Percentiles rank a stretch among this genome's conserved stretches.
phyloP scores from a whole-genome alignment of 2,113 vertebrate species.

The Dendrocopos noguchii region DNA sequence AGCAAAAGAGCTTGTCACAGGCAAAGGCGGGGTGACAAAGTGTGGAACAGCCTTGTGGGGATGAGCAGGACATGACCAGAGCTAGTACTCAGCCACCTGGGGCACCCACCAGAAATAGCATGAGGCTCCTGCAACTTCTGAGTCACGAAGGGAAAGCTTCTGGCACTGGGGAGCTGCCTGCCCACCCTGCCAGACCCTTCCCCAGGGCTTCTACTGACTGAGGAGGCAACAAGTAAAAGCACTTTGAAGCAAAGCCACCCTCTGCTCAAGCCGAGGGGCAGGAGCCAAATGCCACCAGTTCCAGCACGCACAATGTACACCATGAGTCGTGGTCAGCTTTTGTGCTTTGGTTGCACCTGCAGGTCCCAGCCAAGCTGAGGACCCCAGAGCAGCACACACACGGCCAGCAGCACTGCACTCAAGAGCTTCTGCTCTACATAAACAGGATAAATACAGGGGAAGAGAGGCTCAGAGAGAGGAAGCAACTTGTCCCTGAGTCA shows the following conservation, averaged over 20 bases:
- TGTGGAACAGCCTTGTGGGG: neutral
- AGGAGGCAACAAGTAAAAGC: neutral
- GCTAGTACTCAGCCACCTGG: neutral
- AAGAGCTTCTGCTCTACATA: neutral
- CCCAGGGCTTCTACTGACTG: neutral
- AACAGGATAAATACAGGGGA: neutral
- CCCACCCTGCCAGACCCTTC: neutral
- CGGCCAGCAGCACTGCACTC: neutral
- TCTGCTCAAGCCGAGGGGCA: neutral
- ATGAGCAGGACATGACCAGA: neutral
- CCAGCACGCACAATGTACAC: accelerated
- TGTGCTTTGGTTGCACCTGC: accelerated
- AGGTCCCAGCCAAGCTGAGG: neutral
- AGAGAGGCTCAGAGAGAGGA: slow-evolving; percentile 5
- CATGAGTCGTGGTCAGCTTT: accelerated
- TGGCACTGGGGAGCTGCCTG: neutral
- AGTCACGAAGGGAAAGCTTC: accelerated
- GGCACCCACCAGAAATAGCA: neutral
- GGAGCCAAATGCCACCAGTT: neutral
- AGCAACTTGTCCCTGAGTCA: neutral
- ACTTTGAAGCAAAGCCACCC: accelerated
- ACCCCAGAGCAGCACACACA: accelerated
- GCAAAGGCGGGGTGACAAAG: neutral
- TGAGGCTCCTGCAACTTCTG: neutral
- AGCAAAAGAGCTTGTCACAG: neutral